Evolutionary conservation across 2,797 vertebrate species (phyloP), one percentile per base, ranked within the genome.

Genomic region (Tiaroga cobitis): DNA sequence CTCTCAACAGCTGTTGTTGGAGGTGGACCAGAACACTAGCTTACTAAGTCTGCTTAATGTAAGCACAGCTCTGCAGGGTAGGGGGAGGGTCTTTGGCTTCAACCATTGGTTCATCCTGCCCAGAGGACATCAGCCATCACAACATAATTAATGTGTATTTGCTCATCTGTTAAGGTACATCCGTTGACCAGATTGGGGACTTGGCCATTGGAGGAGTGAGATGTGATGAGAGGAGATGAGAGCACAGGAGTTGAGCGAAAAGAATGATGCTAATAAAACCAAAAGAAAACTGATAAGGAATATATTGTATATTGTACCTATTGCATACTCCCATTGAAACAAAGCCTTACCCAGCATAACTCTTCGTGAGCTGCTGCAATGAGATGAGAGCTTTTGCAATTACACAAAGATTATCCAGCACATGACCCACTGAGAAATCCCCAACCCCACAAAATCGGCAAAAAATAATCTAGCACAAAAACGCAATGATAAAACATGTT

Each of bases 71-170:
- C 78, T 16, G 34, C 49, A 39, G 86, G 56, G 37, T 18, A 80
- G 29, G 82, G 82, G 67, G 65, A 61, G 29, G 78, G 46, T 9
- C 37, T 72, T 39, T 54, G 56, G 59, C 75, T 61, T 32, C 43
- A 56, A 73, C 75, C 56, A 80, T 73, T 37, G 4, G 29, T 59
- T 83, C 70, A 67, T 51, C 61, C 79, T 80, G 29, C 81, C 46
- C 80, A 59, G 81, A 29, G 54, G 56, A 84, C 37, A 21, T 77
- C 76, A 85, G 87, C 61, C 83, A 89, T 87, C 90, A 80, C 87
- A 73, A 88, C 67, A 82, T 88, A 91, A 88, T 90, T 89, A 90
- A 89, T 91, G 49, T 87, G 89, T 90, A 69, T 84, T 83, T 86
- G 80, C 81, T 92, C 90, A 92, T 92, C 72, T 72, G 80, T 89